A percentile compares a stretch with the other conserved stretches of the same genome.
Conservation (phyloP, 1,140 invertebrate genomes). For the Drosophila varians region DNA sequence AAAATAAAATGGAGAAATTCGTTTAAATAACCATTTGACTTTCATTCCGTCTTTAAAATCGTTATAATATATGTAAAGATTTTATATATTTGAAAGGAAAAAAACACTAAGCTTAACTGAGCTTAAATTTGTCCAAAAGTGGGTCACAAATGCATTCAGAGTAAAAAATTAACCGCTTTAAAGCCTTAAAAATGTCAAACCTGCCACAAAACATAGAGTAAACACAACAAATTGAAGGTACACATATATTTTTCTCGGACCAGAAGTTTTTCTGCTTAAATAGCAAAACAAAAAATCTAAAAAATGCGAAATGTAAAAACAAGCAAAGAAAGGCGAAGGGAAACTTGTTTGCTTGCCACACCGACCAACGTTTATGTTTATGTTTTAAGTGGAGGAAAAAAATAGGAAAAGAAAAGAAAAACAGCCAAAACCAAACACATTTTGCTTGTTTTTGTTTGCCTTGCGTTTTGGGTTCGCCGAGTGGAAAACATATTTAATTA, state of each 20-base stretch:
- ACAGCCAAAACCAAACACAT: slow-evolving; percentile 29
- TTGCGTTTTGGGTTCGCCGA: slow-evolving; percentile 64
- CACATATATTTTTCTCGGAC: slow-evolving; percentile 12
- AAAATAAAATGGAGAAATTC: slow-evolving; percentile 59
- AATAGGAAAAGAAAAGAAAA: slow-evolving; percentile 38
- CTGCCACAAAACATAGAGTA: slow-evolving; percentile 10
- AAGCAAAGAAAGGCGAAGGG: slow-evolving; percentile 24
- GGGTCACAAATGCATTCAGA: not conserved
- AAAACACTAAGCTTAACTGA: too few species aligned
- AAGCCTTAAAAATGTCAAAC: slow-evolving; percentile 40
- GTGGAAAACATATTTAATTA: slow-evolving; percentile 82
- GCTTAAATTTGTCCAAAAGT: too few species aligned
- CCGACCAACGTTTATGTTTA: slow-evolving; percentile 72
- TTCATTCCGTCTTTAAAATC: not conserved
- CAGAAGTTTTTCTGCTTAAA: slow-evolving; percentile 34
- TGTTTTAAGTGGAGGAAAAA: slow-evolving; percentile 43
- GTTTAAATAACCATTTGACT: slow-evolving; percentile 59
- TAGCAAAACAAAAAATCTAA: slow-evolving; percentile 32
- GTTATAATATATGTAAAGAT: not conserved
- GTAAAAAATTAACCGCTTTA: too few species aligned
- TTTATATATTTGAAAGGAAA: not conserved
- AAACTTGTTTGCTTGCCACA: slow-evolving; percentile 62
- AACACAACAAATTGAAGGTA: slow-evolving; percentile 2
- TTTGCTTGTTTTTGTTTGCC: slow-evolving; percentile 49
- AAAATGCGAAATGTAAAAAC: slow-evolving; percentile 16